Base-by-base conservation (phyloP, 2,797 vertebrate species). In the Phrynocephalus forsythii region DNA sequence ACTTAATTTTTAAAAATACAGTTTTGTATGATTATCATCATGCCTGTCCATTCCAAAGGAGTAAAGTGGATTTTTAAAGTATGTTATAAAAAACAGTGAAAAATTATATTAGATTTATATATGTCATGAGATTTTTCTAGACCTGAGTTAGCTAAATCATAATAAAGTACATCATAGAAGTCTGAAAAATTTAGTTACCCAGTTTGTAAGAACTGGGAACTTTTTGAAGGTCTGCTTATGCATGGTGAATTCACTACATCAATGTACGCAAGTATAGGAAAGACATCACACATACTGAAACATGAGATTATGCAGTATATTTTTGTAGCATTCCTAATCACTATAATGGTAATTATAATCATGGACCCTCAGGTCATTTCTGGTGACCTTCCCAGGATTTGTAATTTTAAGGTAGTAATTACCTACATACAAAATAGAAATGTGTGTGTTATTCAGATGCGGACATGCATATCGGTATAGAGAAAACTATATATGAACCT, bases 11-110 rank as follows among this genome's bases (percentile, higher is more conserved):
- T 89, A 63, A 48, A 24, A 52, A 50, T 80, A 52, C 67, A 24
- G 52, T 79, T 89, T 30, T 78, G 28, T 69, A 89, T 85, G 80
- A 44, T 84, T 71, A 63, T 26, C 30, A 75, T 84, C 52, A 56
- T 87, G 63, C 38, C 77, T 82, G 33, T 81, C 84, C 38, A 28
- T 16, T 72, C 28, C n/a, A 82, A 85, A 71, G 24, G 38, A 77
- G 16, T 22, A 87, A 80, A 88, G 60, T 26, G 48, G 38, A 38
- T 76, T 63, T 85, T 68, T 68, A n/a, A 87, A 81, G 33, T 3
- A 2, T 84, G 48, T 68, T 81, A 26, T 48, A 20, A 83, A 83
- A 30, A 56, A 79, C 79, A 77, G 24, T 56, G 38, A 75, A 20
- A 81, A 88, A 81, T 33, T 30, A 38, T 50, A n/a, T 38, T 22